Base-by-base conservation (phyloP, 2,888 invertebrate genomes). In the Xestia rhomboidea region DNA sequence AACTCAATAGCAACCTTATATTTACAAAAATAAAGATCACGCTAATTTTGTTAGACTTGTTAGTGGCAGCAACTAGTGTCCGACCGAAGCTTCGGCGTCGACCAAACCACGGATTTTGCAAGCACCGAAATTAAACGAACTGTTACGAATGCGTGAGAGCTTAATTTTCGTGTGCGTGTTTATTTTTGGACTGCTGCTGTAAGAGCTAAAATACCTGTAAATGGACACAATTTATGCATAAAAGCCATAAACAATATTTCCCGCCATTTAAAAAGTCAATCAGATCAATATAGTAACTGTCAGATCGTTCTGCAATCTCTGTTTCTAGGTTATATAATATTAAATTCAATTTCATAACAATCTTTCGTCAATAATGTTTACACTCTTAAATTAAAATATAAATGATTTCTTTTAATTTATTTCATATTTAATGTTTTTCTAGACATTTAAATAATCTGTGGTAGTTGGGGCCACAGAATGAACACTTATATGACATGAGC, bases 261-360 rank as follows among this genome's bases (percentile, higher is more conserved):
- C 60, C 77, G 77, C 76, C 75, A 76, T 64, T 82, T 77, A 62
- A 75, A 76, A 63, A 34, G 70, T 87, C 66, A 76, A 79, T 88
- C 87, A 88, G 87, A 88, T 88, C 88, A 46, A 85, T 79, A 69
- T 77, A 38, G 44, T 54, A 84, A 76, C 44, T 51, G 44, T 83
- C 73, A 85, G 80, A 81, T 87, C 63, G 21, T 81, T 82, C 51
- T 51, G 79, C 72, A 84, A 81, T 85, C 57, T 70, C 51, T 63
- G 15, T 63, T 57, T 78, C 64, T 81, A 79, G 82, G 70, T 75
- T 87, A 82, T 24, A 75, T 72, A 74, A 81, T 34, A 77, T 69
- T 73, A 81, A 27, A 77, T 72, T 72, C 24, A 3, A 51, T 86
- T 78, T 68, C 62, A 62, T 68, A 77, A 74, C 72, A 44, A 64